A percentile compares a stretch with the other conserved stretches of the same genome.
These are phyloP conservation scores for Coregonus ussuriensis DNA, from an alignment of 2,797 vertebrate genomes.

Conservation along the genomic window DNA sequence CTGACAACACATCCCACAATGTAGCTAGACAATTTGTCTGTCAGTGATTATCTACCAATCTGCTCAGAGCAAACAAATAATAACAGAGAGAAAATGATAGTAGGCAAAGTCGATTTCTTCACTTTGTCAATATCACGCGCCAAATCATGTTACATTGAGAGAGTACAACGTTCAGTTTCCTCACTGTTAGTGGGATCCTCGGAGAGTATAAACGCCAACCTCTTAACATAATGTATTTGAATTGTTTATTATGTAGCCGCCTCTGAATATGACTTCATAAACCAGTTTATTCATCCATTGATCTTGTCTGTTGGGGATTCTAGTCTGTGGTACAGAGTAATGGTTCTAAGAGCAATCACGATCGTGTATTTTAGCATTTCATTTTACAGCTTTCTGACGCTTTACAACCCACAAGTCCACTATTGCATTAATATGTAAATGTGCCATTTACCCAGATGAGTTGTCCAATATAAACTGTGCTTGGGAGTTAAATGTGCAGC, in stretches of 20 bases:
- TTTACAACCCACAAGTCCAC: conserved; percentile 47
- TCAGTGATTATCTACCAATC: not conserved
- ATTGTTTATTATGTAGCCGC: not conserved
- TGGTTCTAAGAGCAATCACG: not conserved
- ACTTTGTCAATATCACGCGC: not conserved
- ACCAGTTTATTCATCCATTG: conserved; percentile 32
- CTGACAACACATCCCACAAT: not conserved
- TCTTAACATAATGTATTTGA: not conserved
- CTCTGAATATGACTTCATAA: conserved; percentile 42
- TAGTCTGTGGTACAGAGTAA: not conserved
- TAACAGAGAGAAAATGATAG: not conserved
- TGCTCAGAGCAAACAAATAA: not conserved
- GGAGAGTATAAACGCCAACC: not conserved
- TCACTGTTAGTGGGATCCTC: not conserved
- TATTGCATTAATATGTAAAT: conserved; percentile 62
- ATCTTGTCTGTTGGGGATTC: not conserved
- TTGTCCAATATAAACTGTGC: conserved; percentile 34
- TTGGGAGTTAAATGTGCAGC: conserved; percentile 31
- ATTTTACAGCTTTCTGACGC: conserved; percentile 54
- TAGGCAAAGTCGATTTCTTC: not conserved
- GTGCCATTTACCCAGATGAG: conserved; percentile 53
- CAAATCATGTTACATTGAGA: not conserved
- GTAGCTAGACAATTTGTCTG: not conserved
- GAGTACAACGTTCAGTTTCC: not conserved
- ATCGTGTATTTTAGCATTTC: conserved; percentile 43